A percentile compares a stretch with the other conserved stretches of the same genome.
Evolutionary conservation across 2,888 invertebrate species (phyloP).

Genomic region (Stegophylla sp.): DNA sequence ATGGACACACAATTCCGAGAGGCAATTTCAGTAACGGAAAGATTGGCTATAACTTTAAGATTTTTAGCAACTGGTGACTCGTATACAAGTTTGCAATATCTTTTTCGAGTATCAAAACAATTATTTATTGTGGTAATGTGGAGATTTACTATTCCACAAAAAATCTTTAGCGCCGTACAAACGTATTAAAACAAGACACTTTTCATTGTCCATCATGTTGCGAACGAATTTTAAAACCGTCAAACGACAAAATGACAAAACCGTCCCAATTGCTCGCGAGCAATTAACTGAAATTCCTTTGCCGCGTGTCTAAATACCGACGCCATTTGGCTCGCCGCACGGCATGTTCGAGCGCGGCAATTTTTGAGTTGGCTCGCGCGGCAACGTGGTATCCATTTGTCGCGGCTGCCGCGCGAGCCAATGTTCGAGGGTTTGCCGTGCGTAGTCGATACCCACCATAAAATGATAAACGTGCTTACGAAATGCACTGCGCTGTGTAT

Average conservation of each 20-base stretch:
- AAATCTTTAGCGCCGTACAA: conserved; percentile 26
- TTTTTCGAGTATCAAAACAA: too few species aligned
- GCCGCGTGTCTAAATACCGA: conserved; percentile 20
- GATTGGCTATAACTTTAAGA: too few species aligned
- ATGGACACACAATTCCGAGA: conserved; percentile 8
- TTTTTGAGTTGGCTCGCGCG: not conserved
- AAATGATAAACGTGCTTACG: too few species aligned
- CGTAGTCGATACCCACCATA: too few species aligned
- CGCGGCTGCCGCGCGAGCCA: too few species aligned
- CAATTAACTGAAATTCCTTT: conserved; percentile 20
- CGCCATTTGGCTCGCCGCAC: conserved; percentile 4
- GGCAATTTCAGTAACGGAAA: conserved; percentile 10
- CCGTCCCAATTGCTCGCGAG: conserved; percentile 27
- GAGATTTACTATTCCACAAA: conserved; percentile 38
- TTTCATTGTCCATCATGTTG: conserved; percentile 28
- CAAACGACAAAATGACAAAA: not conserved
- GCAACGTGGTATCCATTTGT: conserved; percentile 17
- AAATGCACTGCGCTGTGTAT: too few species aligned
- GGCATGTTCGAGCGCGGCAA: conserved; percentile 29
- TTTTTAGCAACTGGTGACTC: too few species aligned
- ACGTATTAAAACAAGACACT: conserved; percentile 35
- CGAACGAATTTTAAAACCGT: conserved; percentile 1
- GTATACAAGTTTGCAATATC: too few species aligned
- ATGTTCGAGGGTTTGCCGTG: too few species aligned
- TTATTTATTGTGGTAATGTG: conserved; percentile 31